Evolutionary conservation across 2,113 vertebrate species (phyloP), one percentile per base, ranked within the genome.

Genomic region (Scophthalmus maximus): DNA sequence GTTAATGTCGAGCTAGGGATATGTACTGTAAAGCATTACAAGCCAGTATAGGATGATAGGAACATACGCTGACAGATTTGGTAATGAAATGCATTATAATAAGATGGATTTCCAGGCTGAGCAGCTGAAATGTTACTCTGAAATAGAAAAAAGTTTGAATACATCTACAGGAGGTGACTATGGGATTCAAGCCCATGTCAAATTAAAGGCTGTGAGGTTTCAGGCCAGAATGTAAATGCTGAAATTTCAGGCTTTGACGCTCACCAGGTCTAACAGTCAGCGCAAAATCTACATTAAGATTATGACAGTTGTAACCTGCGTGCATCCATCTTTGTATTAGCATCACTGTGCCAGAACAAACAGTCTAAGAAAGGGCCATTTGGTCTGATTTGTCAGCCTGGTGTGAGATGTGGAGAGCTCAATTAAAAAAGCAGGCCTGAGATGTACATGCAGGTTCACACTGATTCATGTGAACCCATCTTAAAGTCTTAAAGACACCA

Each of bases 281-380:
- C 74, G 68, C 78, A 76, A 84, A 84, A 68, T 53, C 52, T 80
- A 55, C 73, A 79, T 36, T 67, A 76, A 70, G 65, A 79, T 79
- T 76, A 76, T 77, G 52, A 60, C 72, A 78, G 68, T 75, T 66
- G 46, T 75, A 81, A 79, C 62, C 73, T 63, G 78, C 72, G 14
- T 57, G 76, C 70, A 59, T 79, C 55, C 38, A 18, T 74, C 65
- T 78, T 69, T 66, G 72, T 55, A 52, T 74, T 78, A 65, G 52
- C 63, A 27, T 55, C 42, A 61, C 51, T 29, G 44, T 50, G 72
- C 23, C 69, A 47, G 73, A 52, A 40, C 73, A 73, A 61, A 72
- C 62, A 52, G 46, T 34, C 20, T 25, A n/a, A 70, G 44, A 63
- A 56, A 14, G 6, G 25, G 55, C 55, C 17, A 29, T 72, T 71